Percentiles rank a stretch among this genome's conserved stretches.
These are phyloP conservation scores for Damaliscus lunatus DNA, from an alignment of 2,113 vertebrate species.

Conservation along the genomic window DNA sequence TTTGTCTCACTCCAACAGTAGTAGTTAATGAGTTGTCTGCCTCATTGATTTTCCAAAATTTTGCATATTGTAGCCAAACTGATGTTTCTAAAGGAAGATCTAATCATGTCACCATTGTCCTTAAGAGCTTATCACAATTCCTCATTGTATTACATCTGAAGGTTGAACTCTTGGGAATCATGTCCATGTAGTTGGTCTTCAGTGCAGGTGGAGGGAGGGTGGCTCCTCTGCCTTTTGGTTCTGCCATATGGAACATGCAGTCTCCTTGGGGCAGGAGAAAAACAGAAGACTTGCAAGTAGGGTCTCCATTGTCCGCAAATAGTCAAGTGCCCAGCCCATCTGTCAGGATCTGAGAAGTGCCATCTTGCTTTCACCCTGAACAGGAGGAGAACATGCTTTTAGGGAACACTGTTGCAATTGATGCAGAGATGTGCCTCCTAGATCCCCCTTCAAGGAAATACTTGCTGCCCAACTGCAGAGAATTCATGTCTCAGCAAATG, in stretches of 20 bases:
- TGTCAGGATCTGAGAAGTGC: neutral
- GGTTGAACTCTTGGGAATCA: neutral
- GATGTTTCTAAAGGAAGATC: neutral
- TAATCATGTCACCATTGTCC: neutral
- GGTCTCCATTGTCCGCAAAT: neutral
- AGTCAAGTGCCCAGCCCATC: neutral
- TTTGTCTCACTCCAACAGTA: neutral
- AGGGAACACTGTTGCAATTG: neutral
- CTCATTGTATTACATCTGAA: neutral
- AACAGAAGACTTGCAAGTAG: neutral
- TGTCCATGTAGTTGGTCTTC: too few relatives aligned
- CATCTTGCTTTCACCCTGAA: neutral
- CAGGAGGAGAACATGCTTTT: neutral
- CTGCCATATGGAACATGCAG: neutral
- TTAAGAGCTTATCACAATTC: neutral
- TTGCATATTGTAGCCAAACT: neutral
- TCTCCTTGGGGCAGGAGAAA: neutral
- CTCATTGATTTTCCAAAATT: neutral
- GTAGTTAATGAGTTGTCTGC: neutral
- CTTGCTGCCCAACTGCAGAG: neutral
- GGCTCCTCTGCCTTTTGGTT: neutral
- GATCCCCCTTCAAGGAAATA: neutral
- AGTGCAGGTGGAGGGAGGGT: too few relatives aligned
- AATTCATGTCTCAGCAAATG: neutral
- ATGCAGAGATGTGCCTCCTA: neutral